These are phyloP conservation scores for Sander vitreus DNA, from an alignment of 2,113 vertebrate genomes.

Conservation along the genomic window DNA sequence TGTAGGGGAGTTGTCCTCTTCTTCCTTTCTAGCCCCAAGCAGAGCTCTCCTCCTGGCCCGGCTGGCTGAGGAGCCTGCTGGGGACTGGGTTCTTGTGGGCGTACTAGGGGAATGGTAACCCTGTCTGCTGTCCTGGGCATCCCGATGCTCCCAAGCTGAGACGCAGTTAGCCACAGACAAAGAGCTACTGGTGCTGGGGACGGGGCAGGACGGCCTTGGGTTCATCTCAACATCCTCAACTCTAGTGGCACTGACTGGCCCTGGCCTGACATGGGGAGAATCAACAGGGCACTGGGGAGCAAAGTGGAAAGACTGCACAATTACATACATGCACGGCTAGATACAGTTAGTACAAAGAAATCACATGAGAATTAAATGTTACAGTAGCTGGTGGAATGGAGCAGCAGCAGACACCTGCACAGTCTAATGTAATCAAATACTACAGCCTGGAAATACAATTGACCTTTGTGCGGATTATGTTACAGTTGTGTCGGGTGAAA, in stretches of 20 bases:
- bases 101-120: slow-evolving; percentile 59
- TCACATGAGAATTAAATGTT: not conserved
- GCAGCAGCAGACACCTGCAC: not conserved
- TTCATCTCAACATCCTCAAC: slow-evolving; percentile 34
- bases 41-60: slow-evolving; percentile 86
- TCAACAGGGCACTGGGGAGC: slow-evolving; percentile 70
- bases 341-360: slow-evolving; percentile 52
- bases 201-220: slow-evolving; percentile 33
- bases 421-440: not conserved
- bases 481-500: not conserved
- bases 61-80: slow-evolving; percentile 57
- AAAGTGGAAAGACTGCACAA: slow-evolving; percentile 77
- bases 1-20: slow-evolving; percentile 63
- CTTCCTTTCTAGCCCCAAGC: slow-evolving; percentile 80
- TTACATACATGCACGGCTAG: slow-evolving; percentile 63
- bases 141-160: slow-evolving; percentile 84
- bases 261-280: slow-evolving; percentile 75
- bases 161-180: slow-evolving; percentile 83
- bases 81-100: slow-evolving; percentile 76
- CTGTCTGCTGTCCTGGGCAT: slow-evolving; percentile 76
- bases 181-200: slow-evolving; percentile 83
- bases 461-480: not conserved
- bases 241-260: slow-evolving; percentile 40
- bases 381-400: not conserved
- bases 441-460: not conserved